A percentile compares a stretch with the other conserved stretches of the same genome.
phyloP scores from a whole-genome alignment of 2,888 invertebrate genomes.

The Mesorhabditis belari region DNA sequence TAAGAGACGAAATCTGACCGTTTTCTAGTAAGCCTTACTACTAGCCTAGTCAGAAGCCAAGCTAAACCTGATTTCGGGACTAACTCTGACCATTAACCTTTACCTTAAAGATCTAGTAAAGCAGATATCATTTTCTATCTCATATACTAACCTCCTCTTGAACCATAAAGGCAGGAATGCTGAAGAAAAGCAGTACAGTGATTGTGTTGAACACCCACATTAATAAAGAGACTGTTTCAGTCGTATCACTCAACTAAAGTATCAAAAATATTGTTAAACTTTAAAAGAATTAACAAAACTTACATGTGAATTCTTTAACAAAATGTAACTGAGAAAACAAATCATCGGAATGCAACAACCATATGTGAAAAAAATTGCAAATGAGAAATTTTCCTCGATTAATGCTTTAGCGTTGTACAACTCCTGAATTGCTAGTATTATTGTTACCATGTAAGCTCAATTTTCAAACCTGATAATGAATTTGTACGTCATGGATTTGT shows the following conservation, averaged over 20 bases:
- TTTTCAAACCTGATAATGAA: constrained; percentile 10
- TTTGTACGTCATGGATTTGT: constrained; percentile 23
- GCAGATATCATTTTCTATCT: too few relatives aligned
- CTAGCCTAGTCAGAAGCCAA: too few relatives aligned
- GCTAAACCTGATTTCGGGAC: too few relatives aligned
- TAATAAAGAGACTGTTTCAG: constrained; percentile 19
- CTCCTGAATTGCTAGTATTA: not conserved
- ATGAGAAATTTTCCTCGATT: constrained; percentile 25
- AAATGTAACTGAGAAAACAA: constrained; percentile 17
- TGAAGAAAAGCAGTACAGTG: constrained; percentile 25
- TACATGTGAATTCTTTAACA: constrained; percentile 4
- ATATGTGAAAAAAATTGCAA: constrained; percentile 20
- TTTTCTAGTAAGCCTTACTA: too few relatives aligned
- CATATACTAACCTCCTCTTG: constrained; percentile 28
- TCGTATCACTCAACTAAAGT: not conserved
- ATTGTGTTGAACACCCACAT: constrained; percentile 30
- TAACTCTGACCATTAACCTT: too few relatives aligned
- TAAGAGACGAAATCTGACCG: too few relatives aligned
- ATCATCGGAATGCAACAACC: constrained; percentile 28
- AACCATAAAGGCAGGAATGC: constrained; percentile 31
- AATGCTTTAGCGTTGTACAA: constrained; percentile 20
- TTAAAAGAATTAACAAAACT: constrained; percentile 5
- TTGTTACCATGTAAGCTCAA: not conserved
- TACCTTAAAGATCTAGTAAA: too few relatives aligned
- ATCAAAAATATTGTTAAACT: constrained; percentile 6